Conservation (phyloP, 2,113 vertebrate genomes). For the Lophotis ruficrista region DNA sequence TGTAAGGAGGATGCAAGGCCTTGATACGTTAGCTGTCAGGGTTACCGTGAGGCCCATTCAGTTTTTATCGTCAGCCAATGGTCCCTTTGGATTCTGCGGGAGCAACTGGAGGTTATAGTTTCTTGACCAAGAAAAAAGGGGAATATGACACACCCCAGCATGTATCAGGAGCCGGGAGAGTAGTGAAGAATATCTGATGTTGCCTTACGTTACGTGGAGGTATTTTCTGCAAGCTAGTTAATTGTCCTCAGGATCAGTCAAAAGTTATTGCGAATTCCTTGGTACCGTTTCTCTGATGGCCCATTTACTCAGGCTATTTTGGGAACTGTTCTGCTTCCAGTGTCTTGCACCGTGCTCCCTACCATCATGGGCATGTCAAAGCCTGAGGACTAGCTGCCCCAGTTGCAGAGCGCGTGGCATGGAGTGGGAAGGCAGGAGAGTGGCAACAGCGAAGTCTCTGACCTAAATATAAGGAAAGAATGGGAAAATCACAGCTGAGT, state of each 20-base stretch:
- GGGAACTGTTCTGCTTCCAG: neutral
- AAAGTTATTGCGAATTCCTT: neutral
- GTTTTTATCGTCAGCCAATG: neutral
- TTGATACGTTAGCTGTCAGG: neutral
- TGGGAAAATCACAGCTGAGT: neutral
- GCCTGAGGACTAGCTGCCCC: neutral
- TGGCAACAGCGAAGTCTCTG: neutral
- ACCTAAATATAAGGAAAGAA: neutral
- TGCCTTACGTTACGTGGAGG: neutral
- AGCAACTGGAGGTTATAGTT: neutral
- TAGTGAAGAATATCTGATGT: neutral
- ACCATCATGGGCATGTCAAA: neutral
- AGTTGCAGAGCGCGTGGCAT: neutral
- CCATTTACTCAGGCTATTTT: neutral
- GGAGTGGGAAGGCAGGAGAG: neutral
- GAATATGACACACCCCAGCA: neutral
- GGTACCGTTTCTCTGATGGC: neutral
- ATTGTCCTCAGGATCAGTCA: neutral
- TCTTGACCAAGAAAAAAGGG: neutral
- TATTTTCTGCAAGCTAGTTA: neutral
- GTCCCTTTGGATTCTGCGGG: neutral
- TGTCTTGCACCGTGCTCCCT: accelerated
- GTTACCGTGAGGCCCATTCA: neutral
- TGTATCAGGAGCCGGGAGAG: neutral
- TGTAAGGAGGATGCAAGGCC: neutral